These are phyloP conservation scores for Ctenodactylus gundi DNA, from an alignment of 2,113 vertebrate genomes.

Conservation along the genomic window DNA sequence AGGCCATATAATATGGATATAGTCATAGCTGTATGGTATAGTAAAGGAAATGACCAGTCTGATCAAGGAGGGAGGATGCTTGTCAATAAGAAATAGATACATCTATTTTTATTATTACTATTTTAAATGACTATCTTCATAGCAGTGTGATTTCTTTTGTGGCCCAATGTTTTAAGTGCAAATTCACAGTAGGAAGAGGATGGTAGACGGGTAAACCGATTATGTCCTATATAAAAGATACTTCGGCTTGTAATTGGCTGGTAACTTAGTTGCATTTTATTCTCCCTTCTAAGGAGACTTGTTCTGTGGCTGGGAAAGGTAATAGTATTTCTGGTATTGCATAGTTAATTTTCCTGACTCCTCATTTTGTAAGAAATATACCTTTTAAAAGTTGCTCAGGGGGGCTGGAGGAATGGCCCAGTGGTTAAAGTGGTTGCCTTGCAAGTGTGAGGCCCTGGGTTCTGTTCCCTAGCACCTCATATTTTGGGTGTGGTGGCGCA, in stretches of 20 bases:
- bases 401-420: too few species aligned
- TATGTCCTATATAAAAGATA: background rate
- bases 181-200: background rate
- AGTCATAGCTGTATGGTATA: background rate
- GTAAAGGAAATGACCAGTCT: background rate
- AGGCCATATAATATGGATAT: background rate
- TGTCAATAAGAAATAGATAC: background rate
- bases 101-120: background rate
- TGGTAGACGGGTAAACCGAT: background rate
- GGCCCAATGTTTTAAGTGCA: background rate
- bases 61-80: background rate
- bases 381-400: background rate
- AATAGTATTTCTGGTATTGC: slow-evolving; percentile 8
- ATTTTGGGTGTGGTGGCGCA: too few species aligned
- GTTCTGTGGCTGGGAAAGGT: background rate
- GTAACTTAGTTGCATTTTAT: background rate
- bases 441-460: too few species aligned
- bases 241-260: background rate
- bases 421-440: too few species aligned
- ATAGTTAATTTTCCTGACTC: background rate
- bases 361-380: background rate
- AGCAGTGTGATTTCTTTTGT: background rate
- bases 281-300: background rate
- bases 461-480: too few species aligned
- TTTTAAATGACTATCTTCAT: background rate